Evolutionary conservation across 2,888 invertebrate genomes (phyloP).

Genomic region (Leptothorax acervorum): DNA sequence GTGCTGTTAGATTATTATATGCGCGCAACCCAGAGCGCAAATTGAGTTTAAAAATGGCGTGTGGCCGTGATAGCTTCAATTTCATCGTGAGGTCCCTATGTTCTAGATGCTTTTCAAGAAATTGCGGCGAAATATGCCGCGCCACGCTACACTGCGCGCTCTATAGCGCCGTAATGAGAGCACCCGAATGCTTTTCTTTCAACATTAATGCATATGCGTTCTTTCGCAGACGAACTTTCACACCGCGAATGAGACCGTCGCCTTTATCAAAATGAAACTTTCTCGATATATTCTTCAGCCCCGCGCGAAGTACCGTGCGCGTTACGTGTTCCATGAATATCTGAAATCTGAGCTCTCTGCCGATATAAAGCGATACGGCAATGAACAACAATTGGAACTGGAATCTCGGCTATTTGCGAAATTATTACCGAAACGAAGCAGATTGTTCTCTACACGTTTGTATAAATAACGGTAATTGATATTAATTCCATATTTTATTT

Average conservation of each 20-base stretch:
- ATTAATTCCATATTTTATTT: constrained; percentile 12
- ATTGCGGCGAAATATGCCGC: constrained; percentile 32
- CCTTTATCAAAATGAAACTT: constrained; percentile 33
- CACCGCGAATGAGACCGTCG: background rate
- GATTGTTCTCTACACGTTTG: background rate
- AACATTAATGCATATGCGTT: constrained; percentile 33
- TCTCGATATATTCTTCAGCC: background rate
- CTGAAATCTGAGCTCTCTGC: background rate
- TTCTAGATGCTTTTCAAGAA: constrained; percentile 40
- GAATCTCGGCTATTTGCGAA: constrained; percentile 5
- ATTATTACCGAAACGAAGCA: background rate
- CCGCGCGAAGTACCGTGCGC: background rate
- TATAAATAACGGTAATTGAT: constrained; percentile 18
- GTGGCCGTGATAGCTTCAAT: constrained; percentile 34
- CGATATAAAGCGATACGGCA: background rate
- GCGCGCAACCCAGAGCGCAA: background rate
- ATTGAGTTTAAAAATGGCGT: constrained; percentile 37
- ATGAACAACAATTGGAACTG: background rate
- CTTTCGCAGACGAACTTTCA: background rate
- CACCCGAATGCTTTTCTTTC: constrained; percentile 39
- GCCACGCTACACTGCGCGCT: background rate
- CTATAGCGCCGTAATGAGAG: constrained; percentile 30
- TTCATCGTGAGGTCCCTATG: background rate
- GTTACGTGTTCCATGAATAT: background rate
- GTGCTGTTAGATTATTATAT: background rate